Conservation (phyloP, 2,113 vertebrate genomes). For the Chionodraco myersi region DNA sequence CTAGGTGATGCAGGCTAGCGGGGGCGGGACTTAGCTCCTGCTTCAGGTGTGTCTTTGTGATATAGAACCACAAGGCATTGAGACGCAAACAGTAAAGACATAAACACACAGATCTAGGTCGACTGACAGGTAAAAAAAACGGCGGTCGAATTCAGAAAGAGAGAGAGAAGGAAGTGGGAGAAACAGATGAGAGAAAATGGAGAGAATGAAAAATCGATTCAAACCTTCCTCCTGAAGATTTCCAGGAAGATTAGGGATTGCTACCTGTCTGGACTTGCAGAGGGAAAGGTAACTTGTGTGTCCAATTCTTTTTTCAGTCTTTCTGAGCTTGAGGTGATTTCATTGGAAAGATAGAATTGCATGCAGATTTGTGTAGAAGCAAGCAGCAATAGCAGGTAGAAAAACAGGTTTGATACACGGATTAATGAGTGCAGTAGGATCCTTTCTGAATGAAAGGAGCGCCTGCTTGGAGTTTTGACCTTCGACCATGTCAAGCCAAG, state of each 20-base stretch:
- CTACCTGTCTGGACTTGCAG: slow-evolving; percentile 78
- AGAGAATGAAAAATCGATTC: slow-evolving; percentile 33
- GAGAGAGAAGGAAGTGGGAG: slow-evolving; percentile 7
- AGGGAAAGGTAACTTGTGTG: slow-evolving; percentile 67
- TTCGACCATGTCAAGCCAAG: slow-evolving; percentile 40
- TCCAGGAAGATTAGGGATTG: slow-evolving; percentile 76
- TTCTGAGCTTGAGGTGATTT: not conserved
- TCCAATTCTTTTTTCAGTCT: slow-evolving; percentile 2
- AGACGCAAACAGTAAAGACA: slow-evolving; percentile 20
- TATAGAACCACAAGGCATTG: slow-evolving; percentile 7
- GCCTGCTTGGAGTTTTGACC: slow-evolving; percentile 32
- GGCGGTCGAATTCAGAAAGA: not conserved
- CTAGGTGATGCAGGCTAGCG: slow-evolving; percentile 52
- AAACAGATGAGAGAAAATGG: slow-evolving; percentile 65
- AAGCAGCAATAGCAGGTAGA: slow-evolving; percentile 15
- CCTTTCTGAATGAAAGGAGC: slow-evolving; percentile 16
- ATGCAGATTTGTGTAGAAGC: slow-evolving; percentile 1
- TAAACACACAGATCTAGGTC: slow-evolving; percentile 31
- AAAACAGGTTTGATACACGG: slow-evolving; percentile 33
- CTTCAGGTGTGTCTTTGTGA: slow-evolving; percentile 80
- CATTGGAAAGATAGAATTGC: slow-evolving; percentile 11
- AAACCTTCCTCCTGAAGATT: slow-evolving; percentile 66
- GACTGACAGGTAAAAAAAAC: not conserved
- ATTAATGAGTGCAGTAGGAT: not conserved
- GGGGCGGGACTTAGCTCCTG: slow-evolving; percentile 71